A percentile compares a stretch with the other conserved stretches of the same genome.
Conservation (phyloP, 2,797 vertebrate genomes). For the Galago senegalensis region DNA sequence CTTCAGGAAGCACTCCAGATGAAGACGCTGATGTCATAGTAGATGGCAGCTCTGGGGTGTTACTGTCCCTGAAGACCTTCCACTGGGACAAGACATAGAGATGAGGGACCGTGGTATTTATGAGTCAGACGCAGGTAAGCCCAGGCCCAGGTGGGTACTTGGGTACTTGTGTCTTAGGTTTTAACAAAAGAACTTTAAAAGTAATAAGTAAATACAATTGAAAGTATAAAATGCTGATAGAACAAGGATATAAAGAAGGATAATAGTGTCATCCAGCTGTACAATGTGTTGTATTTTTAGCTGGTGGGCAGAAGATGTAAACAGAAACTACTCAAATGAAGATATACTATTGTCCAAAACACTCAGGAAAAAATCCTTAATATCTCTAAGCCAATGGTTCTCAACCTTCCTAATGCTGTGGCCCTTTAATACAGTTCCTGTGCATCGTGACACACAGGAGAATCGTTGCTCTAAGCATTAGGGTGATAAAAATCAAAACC, state of each 20-base stretch:
- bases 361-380: too few species aligned
- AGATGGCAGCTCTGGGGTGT: neutral
- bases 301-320: too few species aligned
- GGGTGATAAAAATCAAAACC: too few species aligned
- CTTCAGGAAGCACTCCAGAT: neutral
- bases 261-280: neutral
- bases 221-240: neutral
- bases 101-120: neutral
- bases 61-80: neutral
- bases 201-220: neutral
- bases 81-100: neutral
- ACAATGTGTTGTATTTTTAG: too few species aligned
- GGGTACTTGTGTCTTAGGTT: neutral
- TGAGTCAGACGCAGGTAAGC: neutral
- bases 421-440: too few species aligned
- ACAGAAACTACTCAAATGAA: too few species aligned
- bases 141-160: neutral
- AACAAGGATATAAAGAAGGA: neutral
- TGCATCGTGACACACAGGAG: too few species aligned
- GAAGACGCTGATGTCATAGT: neutral
- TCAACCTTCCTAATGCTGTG: too few species aligned
- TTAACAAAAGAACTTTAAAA: neutral
- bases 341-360: too few species aligned
- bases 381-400: too few species aligned
- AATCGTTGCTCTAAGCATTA: too few species aligned